Percentiles rank a stretch among this genome's conserved stretches.
Conservation (phyloP, 2,888 invertebrate species). For the Macrophya annulata region DNA sequence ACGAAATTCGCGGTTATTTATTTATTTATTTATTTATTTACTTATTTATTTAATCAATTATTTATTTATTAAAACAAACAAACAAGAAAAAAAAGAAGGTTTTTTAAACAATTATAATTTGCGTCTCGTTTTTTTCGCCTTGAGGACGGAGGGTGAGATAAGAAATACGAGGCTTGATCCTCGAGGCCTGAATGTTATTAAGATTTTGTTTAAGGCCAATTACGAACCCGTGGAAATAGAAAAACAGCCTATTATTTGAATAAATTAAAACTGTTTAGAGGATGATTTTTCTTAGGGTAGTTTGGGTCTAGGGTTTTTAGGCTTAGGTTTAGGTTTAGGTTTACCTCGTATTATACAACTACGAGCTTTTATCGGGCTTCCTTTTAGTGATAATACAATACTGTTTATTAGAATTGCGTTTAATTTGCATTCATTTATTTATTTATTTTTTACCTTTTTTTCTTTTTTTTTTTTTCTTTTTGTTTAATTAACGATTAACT, state of each 20-base stretch:
- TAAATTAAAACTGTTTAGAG: neutral
- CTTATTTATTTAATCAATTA: too few species aligned
- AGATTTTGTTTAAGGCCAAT: neutral
- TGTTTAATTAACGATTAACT: conserved; percentile 68
- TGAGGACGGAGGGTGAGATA: conserved; percentile 5
- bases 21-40: neutral
- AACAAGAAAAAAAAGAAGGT: neutral
- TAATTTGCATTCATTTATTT: neutral
- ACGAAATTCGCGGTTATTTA: conserved; percentile 21
- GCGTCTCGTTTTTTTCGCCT: neutral
- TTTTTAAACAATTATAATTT: neutral
- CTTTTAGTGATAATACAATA: conserved; percentile 48
- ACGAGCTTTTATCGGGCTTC: conserved; percentile 41
- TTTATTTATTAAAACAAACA: too few species aligned
- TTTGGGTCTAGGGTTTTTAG: neutral
- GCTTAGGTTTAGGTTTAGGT: neutral
- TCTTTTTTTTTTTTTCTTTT: conserved; percentile 38
- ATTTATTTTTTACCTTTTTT: neutral
- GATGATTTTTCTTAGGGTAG: conserved; percentile 1
- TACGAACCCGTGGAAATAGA: conserved; percentile 9
- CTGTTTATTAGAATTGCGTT: neutral
- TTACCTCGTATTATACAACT: conserved; percentile 15
- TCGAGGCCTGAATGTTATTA: neutral
- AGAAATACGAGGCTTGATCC: conserved; percentile 3
- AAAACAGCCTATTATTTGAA: neutral